Percentiles rank a stretch among this genome's conserved stretches.
These are phyloP conservation scores for Threskiornis aethiopicus DNA, from an alignment of 2,797 vertebrate species.

Conservation along the genomic window DNA sequence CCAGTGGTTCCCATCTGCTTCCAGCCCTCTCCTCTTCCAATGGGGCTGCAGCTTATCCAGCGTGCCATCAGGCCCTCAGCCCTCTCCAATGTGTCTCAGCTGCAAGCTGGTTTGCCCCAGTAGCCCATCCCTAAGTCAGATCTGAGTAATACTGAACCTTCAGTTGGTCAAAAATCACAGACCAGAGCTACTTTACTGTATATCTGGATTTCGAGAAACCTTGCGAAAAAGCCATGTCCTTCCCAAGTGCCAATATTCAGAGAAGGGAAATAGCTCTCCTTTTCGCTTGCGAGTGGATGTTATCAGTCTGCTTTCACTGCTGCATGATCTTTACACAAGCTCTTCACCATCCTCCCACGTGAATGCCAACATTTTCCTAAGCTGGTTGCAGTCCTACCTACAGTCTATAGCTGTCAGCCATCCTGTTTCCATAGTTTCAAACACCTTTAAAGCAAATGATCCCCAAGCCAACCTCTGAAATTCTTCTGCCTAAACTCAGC, in stretches of 20 bases:
- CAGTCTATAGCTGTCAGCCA: neutral
- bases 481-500: neutral
- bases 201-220: neutral
- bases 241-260: neutral
- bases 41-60: neutral
- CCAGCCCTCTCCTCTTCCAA: neutral
- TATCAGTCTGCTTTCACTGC: neutral
- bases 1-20: neutral
- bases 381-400: neutral
- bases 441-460: neutral
- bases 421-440: neutral
- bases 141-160: neutral
- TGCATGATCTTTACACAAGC: neutral
- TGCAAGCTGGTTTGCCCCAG: neutral
- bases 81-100: neutral
- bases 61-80: neutral
- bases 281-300: neutral
- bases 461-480: neutral
- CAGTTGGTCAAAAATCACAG: accelerated
- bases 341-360: neutral
- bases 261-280: neutral
- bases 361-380: neutral
- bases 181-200: neutral
- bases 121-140: neutral
- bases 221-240: neutral